Base-by-base conservation (phyloP, 2,797 vertebrate genomes). In the Serranus cabrilla region DNA sequence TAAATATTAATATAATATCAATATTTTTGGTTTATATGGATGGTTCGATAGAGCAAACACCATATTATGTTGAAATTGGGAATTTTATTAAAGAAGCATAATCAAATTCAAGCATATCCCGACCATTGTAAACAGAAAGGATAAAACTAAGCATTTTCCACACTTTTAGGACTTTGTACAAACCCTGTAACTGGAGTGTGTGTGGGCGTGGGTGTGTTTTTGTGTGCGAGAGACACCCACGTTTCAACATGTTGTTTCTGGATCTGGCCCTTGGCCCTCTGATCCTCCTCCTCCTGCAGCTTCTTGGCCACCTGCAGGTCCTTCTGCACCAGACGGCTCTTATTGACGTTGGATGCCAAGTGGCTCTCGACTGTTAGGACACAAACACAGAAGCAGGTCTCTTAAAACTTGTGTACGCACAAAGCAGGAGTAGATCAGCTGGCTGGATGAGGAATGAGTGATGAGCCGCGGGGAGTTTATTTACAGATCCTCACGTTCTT, bases 271-370 rank as follows among this genome's bases (percentile, higher is more conserved):
- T 96, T 96, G 51, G 98, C 97, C 81, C 92, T 95, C 82, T 94
- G 89, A 66, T 99, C 97, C 90, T 99, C 98, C 81, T 98, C 97
- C 64, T 98, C 95, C 77, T 99, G 98, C 60, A 99, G 94, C 73
- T 96, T 96, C 90, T 97, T 99, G 86, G 98, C 98, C 91, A 99
- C 96, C 83, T 94, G 95, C 64, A 99, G 93, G 88, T 99, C 98
- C 81, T 97, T 95, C 84, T 99, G 95, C 69, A 98, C 98, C 90
- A 99, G 94, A 27, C 97, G 97, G 92, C 94, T 99, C 81, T 98
- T 96, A 74, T 99, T 96, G 90, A 99, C 85, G 0, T 99, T 99
- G 50, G 97, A 98, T 1, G 98, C 98, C 94, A 99, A 94, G 85
- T 99, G 98, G 94, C 97, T 98, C 83, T 99, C 98, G 68, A 99